Evolutionary conservation across 2,888 invertebrate species (phyloP).

Genomic region (Cyrtodaria siliqua): DNA sequence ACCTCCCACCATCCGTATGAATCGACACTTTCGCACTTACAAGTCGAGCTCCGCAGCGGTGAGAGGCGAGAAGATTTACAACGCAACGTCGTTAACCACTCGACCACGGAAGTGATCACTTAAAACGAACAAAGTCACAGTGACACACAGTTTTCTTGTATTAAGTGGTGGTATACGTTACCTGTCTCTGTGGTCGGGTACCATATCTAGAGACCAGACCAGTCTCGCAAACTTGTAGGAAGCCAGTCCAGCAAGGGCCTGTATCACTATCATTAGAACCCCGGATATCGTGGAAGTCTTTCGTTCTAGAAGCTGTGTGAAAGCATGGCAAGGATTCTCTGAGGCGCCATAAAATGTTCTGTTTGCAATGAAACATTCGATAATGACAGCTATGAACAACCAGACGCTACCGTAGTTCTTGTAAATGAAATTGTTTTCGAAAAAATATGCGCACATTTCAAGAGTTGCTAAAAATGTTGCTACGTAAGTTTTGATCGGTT

Average conservation of each 20-base stretch:
- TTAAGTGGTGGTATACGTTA: no score
- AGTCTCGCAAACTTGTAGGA: conserved; percentile 78
- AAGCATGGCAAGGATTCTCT: conserved; percentile 79
- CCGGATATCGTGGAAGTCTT: conserved; percentile 64
- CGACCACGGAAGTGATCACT: no score
- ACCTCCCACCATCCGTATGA: no score
- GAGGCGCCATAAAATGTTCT: conserved; percentile 79
- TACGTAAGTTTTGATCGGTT: conserved; percentile 64
- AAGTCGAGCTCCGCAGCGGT: no score
- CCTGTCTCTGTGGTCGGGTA: conserved; percentile 79
- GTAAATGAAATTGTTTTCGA: conserved; percentile 81
- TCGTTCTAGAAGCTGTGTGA: conserved; percentile 66
- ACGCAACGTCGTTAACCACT: no score
- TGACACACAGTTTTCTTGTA: no score
- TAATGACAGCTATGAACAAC: conserved; percentile 74
- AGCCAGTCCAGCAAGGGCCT: conserved; percentile 75
- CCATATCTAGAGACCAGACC: conserved; percentile 80
- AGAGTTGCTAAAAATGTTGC: conserved; percentile 78
- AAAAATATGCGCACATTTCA: conserved; percentile 82
- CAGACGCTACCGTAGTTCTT: conserved; percentile 77
- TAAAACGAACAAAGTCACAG: no score
- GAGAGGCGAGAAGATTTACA: no score
- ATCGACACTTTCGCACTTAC: no score
- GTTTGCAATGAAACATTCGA: conserved; percentile 76
- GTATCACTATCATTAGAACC: conserved; percentile 66